phyloP scores from a whole-genome alignment of 2,888 invertebrate genomes.

The Drosophila formosana region DNA sequence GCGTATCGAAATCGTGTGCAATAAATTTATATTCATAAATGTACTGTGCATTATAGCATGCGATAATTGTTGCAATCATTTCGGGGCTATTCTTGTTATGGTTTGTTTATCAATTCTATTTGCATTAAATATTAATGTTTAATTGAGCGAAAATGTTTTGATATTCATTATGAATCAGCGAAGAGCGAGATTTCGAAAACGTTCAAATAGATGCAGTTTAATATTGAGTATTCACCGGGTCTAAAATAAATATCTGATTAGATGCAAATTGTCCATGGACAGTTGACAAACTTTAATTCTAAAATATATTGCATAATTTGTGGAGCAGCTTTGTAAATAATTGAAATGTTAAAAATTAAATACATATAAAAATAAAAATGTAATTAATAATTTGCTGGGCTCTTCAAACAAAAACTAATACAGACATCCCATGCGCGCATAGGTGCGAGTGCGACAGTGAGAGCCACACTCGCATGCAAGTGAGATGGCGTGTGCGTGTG shows the following conservation, averaged over 20 bases:
- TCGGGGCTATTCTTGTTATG: not conserved
- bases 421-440: slow-evolving; percentile 60
- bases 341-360: not conserved
- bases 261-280: not conserved
- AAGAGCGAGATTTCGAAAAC: not conserved
- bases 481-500: slow-evolving; percentile 63
- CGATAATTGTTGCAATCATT: not conserved
- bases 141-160: not conserved
- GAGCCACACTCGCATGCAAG: slow-evolving; percentile 58
- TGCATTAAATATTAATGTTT: not conserved
- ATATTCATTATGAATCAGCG: not conserved
- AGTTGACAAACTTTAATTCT: not conserved
- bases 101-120: not conserved
- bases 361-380: slow-evolving; percentile 48
- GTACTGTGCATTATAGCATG: not conserved
- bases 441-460: slow-evolving; percentile 75
- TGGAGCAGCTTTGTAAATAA: not conserved
- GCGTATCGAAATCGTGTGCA: slow-evolving; percentile 25
- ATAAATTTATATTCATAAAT: slow-evolving; percentile 9
- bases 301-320: not conserved
- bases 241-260: slow-evolving; percentile 4
- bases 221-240: not conserved
- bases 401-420: slow-evolving; percentile 79
- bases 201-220: not conserved
- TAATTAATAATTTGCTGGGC: slow-evolving; percentile 71